Conservation (phyloP, 1,140 invertebrate genomes). For the Penaeus indicus region DNA sequence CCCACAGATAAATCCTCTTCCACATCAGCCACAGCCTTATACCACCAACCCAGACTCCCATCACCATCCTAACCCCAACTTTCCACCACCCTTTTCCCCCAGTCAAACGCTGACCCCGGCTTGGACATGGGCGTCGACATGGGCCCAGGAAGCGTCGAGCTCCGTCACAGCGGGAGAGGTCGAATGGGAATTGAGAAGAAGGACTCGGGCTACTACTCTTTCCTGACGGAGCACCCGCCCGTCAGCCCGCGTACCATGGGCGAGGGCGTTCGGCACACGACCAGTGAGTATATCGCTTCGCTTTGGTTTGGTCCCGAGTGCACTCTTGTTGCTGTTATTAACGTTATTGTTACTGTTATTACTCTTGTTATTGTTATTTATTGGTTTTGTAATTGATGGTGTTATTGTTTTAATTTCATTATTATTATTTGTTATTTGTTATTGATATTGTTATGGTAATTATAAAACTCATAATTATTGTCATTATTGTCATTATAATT, state of each 20-base stretch:
- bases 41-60: no score
- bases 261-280: constrained; percentile 53
- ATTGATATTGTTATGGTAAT: no score
- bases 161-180: constrained; percentile 37
- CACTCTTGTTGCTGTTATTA: neutral
- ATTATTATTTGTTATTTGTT: no score
- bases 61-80: no score
- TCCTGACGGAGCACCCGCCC: constrained; percentile 56
- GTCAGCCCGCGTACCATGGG: constrained; percentile 55
- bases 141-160: constrained; percentile 42
- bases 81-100: no score
- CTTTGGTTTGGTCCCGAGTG: neutral
- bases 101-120: constrained; percentile 33
- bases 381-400: no score
- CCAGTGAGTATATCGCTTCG: constrained; percentile 40
- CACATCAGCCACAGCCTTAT: no score
- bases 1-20: no score
- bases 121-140: constrained; percentile 58
- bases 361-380: no score
- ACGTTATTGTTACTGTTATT: neutral
- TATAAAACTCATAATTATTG: no score
- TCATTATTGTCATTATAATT: no score
- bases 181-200: constrained; percentile 50
- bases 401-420: no score
- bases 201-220: constrained; percentile 52